Base-by-base conservation (phyloP, 2,797 vertebrate genomes). In the Myiotriccus ornatus region DNA sequence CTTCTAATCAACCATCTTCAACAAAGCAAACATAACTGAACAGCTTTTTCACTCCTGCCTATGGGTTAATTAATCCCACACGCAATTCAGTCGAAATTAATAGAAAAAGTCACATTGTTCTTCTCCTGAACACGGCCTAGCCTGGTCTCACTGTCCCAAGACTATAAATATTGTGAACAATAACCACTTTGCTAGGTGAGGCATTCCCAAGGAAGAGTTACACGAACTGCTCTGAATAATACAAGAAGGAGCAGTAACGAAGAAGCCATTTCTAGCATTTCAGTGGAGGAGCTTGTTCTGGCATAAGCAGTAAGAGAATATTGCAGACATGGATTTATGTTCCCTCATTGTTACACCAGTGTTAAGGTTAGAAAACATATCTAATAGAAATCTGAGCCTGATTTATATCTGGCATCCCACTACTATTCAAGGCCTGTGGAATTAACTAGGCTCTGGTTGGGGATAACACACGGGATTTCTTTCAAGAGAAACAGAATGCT, bases 81-180 rank as follows among this genome's bases (percentile, higher is more conserved):
- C 27, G 39, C 59, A 92, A 55, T 76, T 94, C 69, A 57, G 32
- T 30, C 76, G 27, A 78, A 84, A 85, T 74, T 73, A 60, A 77
- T 34, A 62, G 23, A 41, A 67, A 89, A 73, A 62, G 24, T 43
- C 34, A 59, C 65, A 89, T 79, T 94, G 80, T 96, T 93, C 21
- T 87, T 90, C 68, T 60, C 17, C 49, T 90, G 47, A 79, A 69
- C 47, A 85, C n/a, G 63, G 20, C 30, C 67, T 55, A 47, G 68
- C 37, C 71, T 47, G 27, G 10, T 57, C 52, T 87, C 56, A 34
- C 87, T 53, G 85, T 83, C 27, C 53, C 35, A 67, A 64, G 55
- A 49, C 60, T 35, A 49, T 79, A 91, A 85, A 75, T 79, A 73
- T 20, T 91, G 53, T 84, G 79, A 96, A 95, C 88, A 93, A 85